A percentile compares a stretch with the other conserved stretches of the same genome.
phyloP scores from a whole-genome alignment of 1,140 invertebrate species.

The Diachasmimorpha longicaudata region DNA sequence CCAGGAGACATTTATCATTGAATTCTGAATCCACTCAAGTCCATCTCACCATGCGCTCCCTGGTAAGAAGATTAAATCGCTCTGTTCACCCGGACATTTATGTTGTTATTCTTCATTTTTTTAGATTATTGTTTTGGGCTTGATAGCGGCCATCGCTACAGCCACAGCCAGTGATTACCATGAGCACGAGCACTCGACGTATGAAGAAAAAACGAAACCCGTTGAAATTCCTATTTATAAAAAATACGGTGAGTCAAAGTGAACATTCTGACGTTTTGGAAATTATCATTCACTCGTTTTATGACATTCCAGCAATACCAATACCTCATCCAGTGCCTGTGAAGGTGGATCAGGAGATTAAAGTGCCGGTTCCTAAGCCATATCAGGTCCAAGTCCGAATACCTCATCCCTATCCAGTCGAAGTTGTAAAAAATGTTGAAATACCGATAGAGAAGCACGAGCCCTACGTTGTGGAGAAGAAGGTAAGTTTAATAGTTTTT shows the following conservation, averaged over 20 bases:
- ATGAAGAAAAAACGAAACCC: slow-evolving; percentile 64
- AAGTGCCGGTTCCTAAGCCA: slow-evolving; percentile 76
- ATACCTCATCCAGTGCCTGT: slow-evolving; percentile 77
- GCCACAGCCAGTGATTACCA: slow-evolving; percentile 37
- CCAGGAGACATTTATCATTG: not conserved
- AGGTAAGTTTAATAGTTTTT: slow-evolving; percentile 35
- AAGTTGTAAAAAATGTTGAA: slow-evolving; percentile 73
- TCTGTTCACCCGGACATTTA: too few relatives aligned
- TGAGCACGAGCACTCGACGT: slow-evolving; percentile 35
- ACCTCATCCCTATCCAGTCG: slow-evolving; percentile 75
- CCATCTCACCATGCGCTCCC: not conserved
- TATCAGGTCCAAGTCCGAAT: slow-evolving; percentile 76
- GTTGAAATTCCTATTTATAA: slow-evolving; percentile 76
- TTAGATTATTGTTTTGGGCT: not conserved
- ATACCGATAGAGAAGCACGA: slow-evolving; percentile 74
- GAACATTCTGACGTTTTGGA: too few relatives aligned
- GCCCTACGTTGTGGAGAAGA: slow-evolving; percentile 76
- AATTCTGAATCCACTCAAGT: not conserved
- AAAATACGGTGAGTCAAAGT: slow-evolving; percentile 64
- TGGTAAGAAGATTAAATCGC: not conserved
- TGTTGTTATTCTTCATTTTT: not conserved
- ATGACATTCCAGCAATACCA: slow-evolving; percentile 66
- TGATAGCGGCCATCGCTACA: slow-evolving; percentile 20
- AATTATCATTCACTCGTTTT: not conserved
- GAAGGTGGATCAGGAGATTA: slow-evolving; percentile 76